phyloP scores from a whole-genome alignment of 2,113 vertebrate species.

The Lutjanus erythropterus region DNA sequence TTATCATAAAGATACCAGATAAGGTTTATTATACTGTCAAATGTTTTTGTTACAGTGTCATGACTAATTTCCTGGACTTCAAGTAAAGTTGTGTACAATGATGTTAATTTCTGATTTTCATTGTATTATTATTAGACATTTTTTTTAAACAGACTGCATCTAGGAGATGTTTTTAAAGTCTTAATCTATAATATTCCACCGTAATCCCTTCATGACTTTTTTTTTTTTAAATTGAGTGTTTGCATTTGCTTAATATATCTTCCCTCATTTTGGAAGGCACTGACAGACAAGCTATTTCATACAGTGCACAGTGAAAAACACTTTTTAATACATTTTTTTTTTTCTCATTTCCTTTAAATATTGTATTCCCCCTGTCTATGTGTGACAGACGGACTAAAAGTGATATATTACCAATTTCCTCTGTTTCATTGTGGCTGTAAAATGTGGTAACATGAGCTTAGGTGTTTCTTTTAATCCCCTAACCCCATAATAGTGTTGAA shows the following conservation, averaged over 20 bases:
- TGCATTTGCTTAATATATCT: neutral
- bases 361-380: fast-evolving
- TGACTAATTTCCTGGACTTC: too few species aligned
- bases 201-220: too few species aligned
- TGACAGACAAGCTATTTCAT: neutral
- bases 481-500: slow-evolving; percentile 12
- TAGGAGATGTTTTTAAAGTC: too few species aligned
- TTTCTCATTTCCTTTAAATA: neutral
- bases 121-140: too few species aligned
- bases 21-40: too few species aligned
- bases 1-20: too few species aligned
- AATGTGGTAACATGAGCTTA: neutral
- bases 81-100: too few species aligned
- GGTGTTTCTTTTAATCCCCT: slow-evolving; percentile 24
- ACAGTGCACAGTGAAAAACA: neutral
- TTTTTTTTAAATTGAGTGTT: neutral
- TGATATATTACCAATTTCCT: slow-evolving; percentile 8
- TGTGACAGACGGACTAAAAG: neutral
- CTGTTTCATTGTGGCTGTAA: neutral
- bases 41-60: too few species aligned
- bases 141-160: too few species aligned
- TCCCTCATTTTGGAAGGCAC: neutral
- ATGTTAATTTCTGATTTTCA: too few species aligned
- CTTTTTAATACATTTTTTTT: neutral
- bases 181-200: too few species aligned